Evolutionary conservation across 2,797 vertebrate species (phyloP).

Genomic region (Natrix natrix): DNA sequence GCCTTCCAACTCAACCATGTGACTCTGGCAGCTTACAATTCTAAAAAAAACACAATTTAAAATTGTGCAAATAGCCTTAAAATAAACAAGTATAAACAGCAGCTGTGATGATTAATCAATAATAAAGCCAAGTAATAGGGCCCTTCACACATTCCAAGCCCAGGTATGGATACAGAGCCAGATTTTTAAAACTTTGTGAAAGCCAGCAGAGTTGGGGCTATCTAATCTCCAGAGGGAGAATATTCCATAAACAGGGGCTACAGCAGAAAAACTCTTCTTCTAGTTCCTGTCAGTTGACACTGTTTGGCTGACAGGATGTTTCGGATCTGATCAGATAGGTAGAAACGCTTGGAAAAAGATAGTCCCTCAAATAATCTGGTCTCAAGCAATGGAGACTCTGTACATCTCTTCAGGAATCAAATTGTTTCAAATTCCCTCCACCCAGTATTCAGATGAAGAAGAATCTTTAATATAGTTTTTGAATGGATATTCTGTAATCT

Average conservation of each 20-base stretch:
- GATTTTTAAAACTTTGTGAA: not conserved
- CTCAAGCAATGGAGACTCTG: not conserved
- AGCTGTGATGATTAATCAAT: not conserved
- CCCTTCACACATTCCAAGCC: not conserved
- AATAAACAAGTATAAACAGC: not conserved
- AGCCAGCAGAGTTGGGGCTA: not conserved
- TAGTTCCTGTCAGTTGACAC: not conserved
- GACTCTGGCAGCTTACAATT: not conserved
- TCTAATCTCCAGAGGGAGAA: not conserved
- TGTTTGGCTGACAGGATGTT: not conserved
- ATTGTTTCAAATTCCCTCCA: not conserved
- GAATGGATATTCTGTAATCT: not conserved
- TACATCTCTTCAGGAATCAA: not conserved
- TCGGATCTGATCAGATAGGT: not conserved
- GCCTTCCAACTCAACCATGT: not conserved
- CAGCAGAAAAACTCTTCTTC: not conserved
- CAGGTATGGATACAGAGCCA: not conserved
- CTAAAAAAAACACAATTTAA: not conserved
- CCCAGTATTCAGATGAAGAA: not conserved
- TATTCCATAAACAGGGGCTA: not conserved
- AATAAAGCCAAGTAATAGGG: not conserved
- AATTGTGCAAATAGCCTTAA: not conserved
- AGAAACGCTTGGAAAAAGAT: not conserved
- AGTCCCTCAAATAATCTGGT: not conserved
- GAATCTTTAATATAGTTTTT: not conserved